Evolutionary conservation across 2,797 vertebrate genomes (phyloP).

Genomic region (Artibeus lituratus): DNA sequence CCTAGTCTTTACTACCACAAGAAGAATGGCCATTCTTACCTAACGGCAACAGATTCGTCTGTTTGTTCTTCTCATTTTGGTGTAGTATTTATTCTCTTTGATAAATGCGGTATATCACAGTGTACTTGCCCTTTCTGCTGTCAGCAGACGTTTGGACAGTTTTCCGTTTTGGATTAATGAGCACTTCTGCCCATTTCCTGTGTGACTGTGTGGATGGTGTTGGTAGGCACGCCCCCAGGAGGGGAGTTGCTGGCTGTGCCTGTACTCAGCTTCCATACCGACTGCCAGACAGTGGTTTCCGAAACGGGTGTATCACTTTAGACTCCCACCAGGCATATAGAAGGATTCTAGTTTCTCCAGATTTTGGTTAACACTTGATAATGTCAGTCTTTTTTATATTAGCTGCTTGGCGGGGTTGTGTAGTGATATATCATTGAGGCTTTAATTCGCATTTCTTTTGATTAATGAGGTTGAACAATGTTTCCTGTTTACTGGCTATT

Average conservation of each 20-base stretch:
- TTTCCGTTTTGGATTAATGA: not conserved
- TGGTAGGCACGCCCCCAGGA: not conserved
- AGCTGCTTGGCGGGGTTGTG: not conserved
- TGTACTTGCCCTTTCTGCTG: not conserved
- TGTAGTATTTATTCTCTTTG: not conserved
- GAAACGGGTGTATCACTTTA: not conserved
- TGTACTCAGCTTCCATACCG: not conserved
- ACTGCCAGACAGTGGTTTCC: not conserved
- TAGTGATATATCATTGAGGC: not conserved
- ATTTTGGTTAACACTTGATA: not conserved
- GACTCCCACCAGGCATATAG: not conserved
- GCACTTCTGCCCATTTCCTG: not conserved
- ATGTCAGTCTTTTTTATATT: not conserved
- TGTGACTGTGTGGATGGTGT: not conserved
- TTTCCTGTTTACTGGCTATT: not conserved
- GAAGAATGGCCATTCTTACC: not conserved
- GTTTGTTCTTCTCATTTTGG: not conserved
- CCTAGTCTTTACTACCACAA: not conserved
- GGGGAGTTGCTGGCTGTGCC: not conserved
- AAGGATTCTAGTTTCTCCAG: not conserved
- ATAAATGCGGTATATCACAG: not conserved
- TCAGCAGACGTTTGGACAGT: not conserved
- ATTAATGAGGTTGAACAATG: not conserved
- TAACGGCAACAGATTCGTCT: not conserved
- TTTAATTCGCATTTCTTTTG: slow-evolving; percentile 5